These are phyloP conservation scores for Atractosteus spatula DNA, from an alignment of 2,113 vertebrate species.

Conservation along the genomic window DNA sequence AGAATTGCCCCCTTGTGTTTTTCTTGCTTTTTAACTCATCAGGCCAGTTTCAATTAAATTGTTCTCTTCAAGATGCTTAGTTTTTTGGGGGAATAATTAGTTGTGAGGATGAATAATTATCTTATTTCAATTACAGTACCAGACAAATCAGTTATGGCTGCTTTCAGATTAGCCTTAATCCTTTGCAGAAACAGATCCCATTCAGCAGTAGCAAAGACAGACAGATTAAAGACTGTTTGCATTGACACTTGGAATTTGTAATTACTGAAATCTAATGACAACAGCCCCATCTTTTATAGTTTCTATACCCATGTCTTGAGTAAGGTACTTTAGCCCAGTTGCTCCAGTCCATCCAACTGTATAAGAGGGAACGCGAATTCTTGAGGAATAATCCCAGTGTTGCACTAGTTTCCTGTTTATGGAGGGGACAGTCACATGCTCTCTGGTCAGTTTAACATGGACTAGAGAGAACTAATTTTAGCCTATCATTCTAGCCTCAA, in stretches of 20 bases:
- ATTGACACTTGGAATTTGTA: neutral
- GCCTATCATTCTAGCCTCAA: too few species aligned
- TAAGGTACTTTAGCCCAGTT: too few species aligned
- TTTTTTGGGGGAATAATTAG: conserved; percentile 56
- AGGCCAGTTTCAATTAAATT: conserved; percentile 55
- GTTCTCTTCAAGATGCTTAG: conserved; percentile 39
- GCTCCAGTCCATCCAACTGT: too few species aligned
- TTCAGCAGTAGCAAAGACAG: neutral
- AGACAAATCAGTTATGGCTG: conserved; percentile 30
- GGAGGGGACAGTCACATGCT: too few species aligned
- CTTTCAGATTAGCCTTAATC: conserved; percentile 28
- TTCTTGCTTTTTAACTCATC: conserved; percentile 60
- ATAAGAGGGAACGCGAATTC: too few species aligned
- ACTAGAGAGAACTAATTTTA: too few species aligned
- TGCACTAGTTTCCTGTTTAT: too few species aligned
- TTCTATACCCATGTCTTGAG: too few species aligned
- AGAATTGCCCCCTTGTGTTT: conserved; percentile 35
- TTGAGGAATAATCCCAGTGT: too few species aligned
- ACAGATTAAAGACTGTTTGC: neutral
- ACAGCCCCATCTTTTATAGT: too few species aligned
- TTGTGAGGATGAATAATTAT: conserved; percentile 49
- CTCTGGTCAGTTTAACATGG: too few species aligned
- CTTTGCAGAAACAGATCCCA: conserved; percentile 1
- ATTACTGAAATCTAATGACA: neutral
- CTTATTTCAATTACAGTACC: conserved; percentile 41